These are phyloP conservation scores for Alca torda DNA, from an alignment of 2,797 vertebrate species.

Conservation along the genomic window DNA sequence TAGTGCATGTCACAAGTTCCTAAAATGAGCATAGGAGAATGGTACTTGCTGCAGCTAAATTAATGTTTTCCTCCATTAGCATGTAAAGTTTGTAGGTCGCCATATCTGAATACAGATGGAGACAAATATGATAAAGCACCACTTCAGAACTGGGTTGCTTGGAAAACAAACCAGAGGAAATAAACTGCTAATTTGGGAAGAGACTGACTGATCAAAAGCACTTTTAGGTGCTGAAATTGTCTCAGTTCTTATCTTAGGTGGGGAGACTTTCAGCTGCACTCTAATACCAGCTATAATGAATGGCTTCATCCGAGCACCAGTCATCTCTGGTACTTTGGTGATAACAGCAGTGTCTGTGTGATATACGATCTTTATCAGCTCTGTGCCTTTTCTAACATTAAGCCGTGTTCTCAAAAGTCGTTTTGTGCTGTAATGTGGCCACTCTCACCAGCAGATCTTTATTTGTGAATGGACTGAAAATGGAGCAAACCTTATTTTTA, in stretches of 20 bases:
- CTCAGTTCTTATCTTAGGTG: not conserved
- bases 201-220: not conserved
- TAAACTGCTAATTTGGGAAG: not conserved
- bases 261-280: not conserved
- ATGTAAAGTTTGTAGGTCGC: not conserved
- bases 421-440: not conserved
- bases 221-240: not conserved
- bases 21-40: not conserved
- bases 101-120: not conserved
- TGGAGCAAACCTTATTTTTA: not conserved
- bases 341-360: not conserved
- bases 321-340: not conserved
- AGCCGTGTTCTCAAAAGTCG: not conserved
- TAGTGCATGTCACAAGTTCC: not conserved
- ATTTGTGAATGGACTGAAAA: not conserved
- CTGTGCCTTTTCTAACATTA: not conserved
- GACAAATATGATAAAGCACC: not conserved
- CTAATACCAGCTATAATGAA: not conserved
- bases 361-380: not conserved
- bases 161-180: not conserved
- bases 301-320: not conserved
- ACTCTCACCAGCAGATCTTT: not conserved
- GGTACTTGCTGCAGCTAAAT: not conserved
- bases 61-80: not conserved
- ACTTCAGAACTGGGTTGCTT: not conserved